Evolutionary conservation across 2,113 vertebrate species (phyloP).

Genomic region (Tylochromis polylepis): DNA sequence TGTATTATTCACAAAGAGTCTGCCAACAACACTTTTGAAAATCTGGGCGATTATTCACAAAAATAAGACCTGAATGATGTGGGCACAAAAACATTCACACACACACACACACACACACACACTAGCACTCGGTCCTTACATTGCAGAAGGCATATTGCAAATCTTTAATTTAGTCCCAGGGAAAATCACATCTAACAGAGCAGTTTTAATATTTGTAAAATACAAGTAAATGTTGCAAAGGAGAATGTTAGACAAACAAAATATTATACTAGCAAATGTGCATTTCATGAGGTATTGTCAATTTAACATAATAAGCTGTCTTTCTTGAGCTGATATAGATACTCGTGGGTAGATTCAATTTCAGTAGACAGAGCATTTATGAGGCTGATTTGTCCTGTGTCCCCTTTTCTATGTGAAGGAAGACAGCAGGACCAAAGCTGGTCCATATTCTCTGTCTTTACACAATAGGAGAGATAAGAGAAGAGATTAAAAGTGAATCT

Average conservation of each 20-base stretch:
- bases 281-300: not conserved
- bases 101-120: not conserved
- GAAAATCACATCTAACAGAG: not conserved
- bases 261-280: not conserved
- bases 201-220: not conserved
- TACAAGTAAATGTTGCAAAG: not conserved
- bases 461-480: slow-evolving; percentile 29
- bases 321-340: not conserved
- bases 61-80: slow-evolving; percentile 3
- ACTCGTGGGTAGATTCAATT: slow-evolving; percentile 1
- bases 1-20: not conserved
- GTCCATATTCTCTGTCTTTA: slow-evolving; percentile 8
- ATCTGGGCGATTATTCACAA: slow-evolving; percentile 5
- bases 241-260: not conserved
- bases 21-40: slow-evolving; percentile 2
- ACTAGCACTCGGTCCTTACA: not conserved
- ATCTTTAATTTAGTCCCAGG: not conserved
- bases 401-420: slow-evolving; percentile 6
- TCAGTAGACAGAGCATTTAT: slow-evolving; percentile 28
- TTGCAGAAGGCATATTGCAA: not conserved
- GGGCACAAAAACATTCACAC: not conserved
- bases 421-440: slow-evolving; percentile 1
- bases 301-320: not conserved
- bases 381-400: slow-evolving; percentile 21
- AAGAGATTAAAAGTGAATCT: slow-evolving; percentile 54